Percentiles rank a stretch among this genome's conserved stretches.
phyloP scores from a whole-genome alignment of 2,797 vertebrate species.

The Anolis apletophallus region DNA sequence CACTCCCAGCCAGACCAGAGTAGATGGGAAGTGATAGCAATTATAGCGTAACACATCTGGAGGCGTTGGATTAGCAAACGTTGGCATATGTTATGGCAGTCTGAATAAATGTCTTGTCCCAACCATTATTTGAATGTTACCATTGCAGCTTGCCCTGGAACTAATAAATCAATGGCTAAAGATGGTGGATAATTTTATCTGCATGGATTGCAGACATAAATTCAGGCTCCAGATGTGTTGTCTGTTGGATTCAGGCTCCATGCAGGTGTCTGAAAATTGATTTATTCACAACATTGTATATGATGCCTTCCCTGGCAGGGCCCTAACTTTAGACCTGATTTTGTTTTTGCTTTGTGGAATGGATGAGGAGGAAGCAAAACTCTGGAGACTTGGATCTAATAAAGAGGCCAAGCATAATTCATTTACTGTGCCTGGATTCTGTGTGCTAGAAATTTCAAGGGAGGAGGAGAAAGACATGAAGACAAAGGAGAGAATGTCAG shows the following conservation, averaged over 20 bases:
- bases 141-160: background rate
- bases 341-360: background rate
- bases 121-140: background rate
- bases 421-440: background rate
- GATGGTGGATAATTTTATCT: conserved; percentile 9
- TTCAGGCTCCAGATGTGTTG: conserved; percentile 12
- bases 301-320: background rate
- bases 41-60: background rate
- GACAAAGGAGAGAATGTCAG: background rate
- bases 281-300: conserved; percentile 11
- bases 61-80: background rate
- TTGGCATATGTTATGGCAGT: background rate
- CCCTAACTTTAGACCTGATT: background rate
- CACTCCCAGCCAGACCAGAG: background rate
- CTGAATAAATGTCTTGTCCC: background rate
- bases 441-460: background rate
- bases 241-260: conserved; percentile 7
- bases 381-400: background rate
- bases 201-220: background rate
- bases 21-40: background rate
- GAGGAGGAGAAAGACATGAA: background rate
- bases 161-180: conserved; percentile 10
- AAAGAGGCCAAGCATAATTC: background rate
- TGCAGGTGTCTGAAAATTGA: conserved; percentile 9
- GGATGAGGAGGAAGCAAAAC: background rate